Evolutionary conservation across 2,797 vertebrate species (phyloP), one percentile per base, ranked within the genome.

Genomic region (Sciurus vulgaris): DNA sequence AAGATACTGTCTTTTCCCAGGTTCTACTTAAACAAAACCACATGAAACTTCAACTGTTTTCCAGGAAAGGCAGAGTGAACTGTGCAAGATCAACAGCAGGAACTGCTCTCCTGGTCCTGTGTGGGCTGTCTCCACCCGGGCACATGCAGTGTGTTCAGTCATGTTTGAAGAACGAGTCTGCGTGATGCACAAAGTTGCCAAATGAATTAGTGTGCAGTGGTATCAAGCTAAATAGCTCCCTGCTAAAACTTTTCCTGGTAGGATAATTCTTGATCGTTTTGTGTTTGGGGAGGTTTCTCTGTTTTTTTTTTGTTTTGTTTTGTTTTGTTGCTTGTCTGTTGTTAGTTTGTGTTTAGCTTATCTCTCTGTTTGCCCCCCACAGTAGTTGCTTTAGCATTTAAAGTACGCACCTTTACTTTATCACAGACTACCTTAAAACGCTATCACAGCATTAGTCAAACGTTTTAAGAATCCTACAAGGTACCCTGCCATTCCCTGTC

Each of bases 341-440:
- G 35, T n/a, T 78, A 86, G 7, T 26, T 91, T 73, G 69, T 6
- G 70, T 84, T 90, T 59, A 63, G 47, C 33, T 77, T 33, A 76
- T 65, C 2, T 85, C 13, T 51, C 72, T 65, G 11, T 33, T 83
- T 94, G 41, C 41, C 15, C 7, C 7, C 12, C 33, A 67, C 15
- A 54, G 44, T 51, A 35, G n/a, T 26, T 72, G 28, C 44, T 69
- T 18, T 38, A 67, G 30, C 26, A 76, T 84, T 70, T 84, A 89
- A 93, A 94, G 49, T 84, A 86, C 35, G 30, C 5, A 6, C 44
- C 5, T 33, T 90, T 56, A 90, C 15, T 3, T 70, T 74, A 72
- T 18, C 67, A 76, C 26, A 69, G 26, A 85, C 73, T 95, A 20
- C 30, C 28, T 94, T 89, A 82, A 86, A 83, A 59, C 76, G 84